Evolutionary conservation across 2,888 invertebrate genomes (phyloP), one percentile per base, ranked within the genome.

Genomic region (Eupithecia tripunctaria): DNA sequence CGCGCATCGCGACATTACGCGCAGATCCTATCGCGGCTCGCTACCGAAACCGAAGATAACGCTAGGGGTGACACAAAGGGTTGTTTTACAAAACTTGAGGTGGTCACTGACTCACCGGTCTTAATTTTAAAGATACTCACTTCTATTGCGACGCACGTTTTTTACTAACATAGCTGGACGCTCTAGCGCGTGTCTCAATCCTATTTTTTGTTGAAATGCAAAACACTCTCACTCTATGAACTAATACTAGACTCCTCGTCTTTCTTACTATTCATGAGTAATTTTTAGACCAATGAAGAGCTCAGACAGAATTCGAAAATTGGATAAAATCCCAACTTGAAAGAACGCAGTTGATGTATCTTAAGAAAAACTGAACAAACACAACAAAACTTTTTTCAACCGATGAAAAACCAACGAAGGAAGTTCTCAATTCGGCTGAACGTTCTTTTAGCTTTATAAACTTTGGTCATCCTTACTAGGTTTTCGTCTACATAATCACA

Each of bases 1-100:
- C 78, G 83, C 84, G 82, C 90, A 90, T 89, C 89, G 87, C 88
- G 87, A 88, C 89, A 88, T 89, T 90, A 90, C 91, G 91, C 86
- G 86, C 85, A 84, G 92, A 92, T 92, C 78, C 73, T 90, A 93
- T 93, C 92, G 81, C 76, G 68, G 79, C 77, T 81, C 77, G 88
- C 88, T 87, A 87, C 88, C 83, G 87, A 83, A 84, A 84, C 82
- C 80, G 77, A 77, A 80, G 86, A 87, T 84, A 84, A 83, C 68
- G 82, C 60, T 72, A 75, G 70, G 75, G 80, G 77, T 76, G 72
- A 67, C 71, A 68, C 8, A 5, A n/a, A n/a, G 32, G 27, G n/a
- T 36, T 36, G 38, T 14, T n/a, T 51, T 63, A n/a, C 63, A 21
- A 27, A 27, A 59, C 2, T 2, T 1, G 14, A 41, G 43, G 43